phyloP scores from a whole-genome alignment of 2,888 invertebrate genomes.

The Schizotus pectinicornis region DNA sequence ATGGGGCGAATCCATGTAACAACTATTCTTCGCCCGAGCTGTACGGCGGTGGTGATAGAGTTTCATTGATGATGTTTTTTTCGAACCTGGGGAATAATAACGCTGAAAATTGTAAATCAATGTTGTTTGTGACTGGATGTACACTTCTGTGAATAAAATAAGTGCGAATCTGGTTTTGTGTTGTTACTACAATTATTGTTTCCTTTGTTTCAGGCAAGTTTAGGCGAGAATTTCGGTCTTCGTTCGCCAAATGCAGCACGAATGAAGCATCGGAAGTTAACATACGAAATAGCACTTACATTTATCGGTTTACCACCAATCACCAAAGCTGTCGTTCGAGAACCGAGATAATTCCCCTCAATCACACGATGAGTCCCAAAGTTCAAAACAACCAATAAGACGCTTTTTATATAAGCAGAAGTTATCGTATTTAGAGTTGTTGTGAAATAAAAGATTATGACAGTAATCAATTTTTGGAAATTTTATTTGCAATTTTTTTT shows the following conservation, averaged over 20 bases:
- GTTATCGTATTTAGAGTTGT: too few species aligned
- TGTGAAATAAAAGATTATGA: too few species aligned
- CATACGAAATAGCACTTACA: slow-evolving; percentile 42
- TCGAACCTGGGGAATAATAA: slow-evolving; percentile 1
- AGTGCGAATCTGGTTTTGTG: slow-evolving; percentile 4
- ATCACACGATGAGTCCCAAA: slow-evolving; percentile 21
- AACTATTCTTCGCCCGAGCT: too few species aligned
- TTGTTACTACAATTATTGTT: slow-evolving; percentile 2
- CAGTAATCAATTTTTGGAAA: too few species aligned
- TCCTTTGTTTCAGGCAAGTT: slow-evolving; percentile 44
- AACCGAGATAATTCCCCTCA: slow-evolving; percentile 43
- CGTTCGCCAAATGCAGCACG: slow-evolving; percentile 41
- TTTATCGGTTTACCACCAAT: slow-evolving; percentile 45
- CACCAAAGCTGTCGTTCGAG: slow-evolving; percentile 39
- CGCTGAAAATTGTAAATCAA: slow-evolving; percentile 9
- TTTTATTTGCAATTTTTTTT: too few species aligned
- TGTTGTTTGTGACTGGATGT: neutral
- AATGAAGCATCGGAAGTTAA: slow-evolving; percentile 35
- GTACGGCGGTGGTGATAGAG: too few species aligned
- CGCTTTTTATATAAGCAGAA: too few species aligned
- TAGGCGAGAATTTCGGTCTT: slow-evolving; percentile 44
- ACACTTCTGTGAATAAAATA: slow-evolving; percentile 9
- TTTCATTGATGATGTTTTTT: neutral
- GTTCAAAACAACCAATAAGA: slow-evolving; percentile 7
- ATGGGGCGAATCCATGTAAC: too few species aligned